These are phyloP conservation scores for Catharus minimus DNA, from an alignment of 2,113 vertebrate species.

Conservation along the genomic window DNA sequence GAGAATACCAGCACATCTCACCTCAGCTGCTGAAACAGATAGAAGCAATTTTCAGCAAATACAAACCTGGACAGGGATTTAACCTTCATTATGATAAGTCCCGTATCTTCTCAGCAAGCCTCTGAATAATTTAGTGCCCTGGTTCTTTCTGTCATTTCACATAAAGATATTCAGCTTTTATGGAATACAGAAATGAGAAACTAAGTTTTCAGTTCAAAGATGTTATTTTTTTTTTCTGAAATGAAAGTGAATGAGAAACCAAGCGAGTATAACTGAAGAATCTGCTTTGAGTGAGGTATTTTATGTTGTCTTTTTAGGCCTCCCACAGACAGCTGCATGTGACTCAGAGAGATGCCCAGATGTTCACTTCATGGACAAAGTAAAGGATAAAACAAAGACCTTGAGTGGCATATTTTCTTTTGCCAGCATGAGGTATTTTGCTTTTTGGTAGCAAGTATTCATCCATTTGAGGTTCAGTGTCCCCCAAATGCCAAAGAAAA, in stretches of 20 bases:
- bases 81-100: conserved; percentile 33
- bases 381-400: not conserved
- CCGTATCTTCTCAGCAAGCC: not conserved
- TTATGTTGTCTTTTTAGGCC: not conserved
- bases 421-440: not conserved
- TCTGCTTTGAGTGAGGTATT: not conserved
- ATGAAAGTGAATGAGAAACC: conserved; percentile 27
- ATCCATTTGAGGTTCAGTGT: not conserved
- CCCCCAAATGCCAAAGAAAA: not conserved
- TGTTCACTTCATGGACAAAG: not conserved
- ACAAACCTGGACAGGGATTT: conserved; percentile 14
- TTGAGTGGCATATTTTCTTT: not conserved
- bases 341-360: not conserved
- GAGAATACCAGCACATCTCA: not conserved
- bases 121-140: conserved; percentile 57
- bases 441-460: not conserved
- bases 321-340: not conserved
- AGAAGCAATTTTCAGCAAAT: conserved; percentile 6
- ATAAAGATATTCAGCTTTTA: conserved; percentile 26
- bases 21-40: not conserved
- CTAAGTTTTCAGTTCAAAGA: conserved; percentile 4
- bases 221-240: not conserved
- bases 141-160: conserved; percentile 20
- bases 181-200: not conserved
- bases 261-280: not conserved